Evolutionary conservation across 2,888 invertebrate genomes (phyloP).

Genomic region (Hartigia nigra): DNA sequence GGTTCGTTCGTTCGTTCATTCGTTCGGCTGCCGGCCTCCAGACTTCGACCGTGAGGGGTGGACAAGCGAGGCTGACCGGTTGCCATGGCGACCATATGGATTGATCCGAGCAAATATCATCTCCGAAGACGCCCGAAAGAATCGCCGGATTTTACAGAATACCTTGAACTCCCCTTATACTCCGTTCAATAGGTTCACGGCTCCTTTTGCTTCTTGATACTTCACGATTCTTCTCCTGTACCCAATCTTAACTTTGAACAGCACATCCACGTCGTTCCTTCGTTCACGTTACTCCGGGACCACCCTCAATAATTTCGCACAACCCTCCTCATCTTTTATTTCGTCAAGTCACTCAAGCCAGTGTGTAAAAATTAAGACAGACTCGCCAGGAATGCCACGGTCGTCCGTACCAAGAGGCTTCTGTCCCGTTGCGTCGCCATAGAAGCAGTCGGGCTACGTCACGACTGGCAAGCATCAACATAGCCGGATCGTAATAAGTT

Average conservation of each 20-base stretch:
- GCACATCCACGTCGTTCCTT: neutral
- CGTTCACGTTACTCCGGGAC: too few relatives aligned
- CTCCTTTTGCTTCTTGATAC: conserved; percentile 11
- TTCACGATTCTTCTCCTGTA: neutral
- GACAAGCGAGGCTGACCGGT: conserved; percentile 59
- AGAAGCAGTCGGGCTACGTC: conserved; percentile 15
- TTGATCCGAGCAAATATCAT: conserved; percentile 66
- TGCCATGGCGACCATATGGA: conserved; percentile 65
- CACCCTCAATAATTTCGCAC: neutral
- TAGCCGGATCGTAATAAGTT: conserved; percentile 39
- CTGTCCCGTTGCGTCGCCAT: neutral
- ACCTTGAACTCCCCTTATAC: conserved; percentile 33
- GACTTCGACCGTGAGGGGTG: conserved; percentile 54
- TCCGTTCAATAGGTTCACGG: conserved; percentile 15
- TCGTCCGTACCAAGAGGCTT: neutral
- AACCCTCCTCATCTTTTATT: neutral
- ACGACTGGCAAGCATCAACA: neutral
- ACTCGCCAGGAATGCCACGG: neutral
- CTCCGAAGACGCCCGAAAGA: conserved; percentile 64
- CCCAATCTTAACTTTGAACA: neutral
- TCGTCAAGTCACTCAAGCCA: accelerated
- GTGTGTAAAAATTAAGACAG: neutral
- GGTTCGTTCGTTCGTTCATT: conserved; percentile 41
- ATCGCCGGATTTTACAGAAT: conserved; percentile 61
- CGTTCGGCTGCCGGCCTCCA: conserved; percentile 44